Evolutionary conservation across 2,888 invertebrate species (phyloP).

Genomic region (Acanthosoma haemorrhoidale): DNA sequence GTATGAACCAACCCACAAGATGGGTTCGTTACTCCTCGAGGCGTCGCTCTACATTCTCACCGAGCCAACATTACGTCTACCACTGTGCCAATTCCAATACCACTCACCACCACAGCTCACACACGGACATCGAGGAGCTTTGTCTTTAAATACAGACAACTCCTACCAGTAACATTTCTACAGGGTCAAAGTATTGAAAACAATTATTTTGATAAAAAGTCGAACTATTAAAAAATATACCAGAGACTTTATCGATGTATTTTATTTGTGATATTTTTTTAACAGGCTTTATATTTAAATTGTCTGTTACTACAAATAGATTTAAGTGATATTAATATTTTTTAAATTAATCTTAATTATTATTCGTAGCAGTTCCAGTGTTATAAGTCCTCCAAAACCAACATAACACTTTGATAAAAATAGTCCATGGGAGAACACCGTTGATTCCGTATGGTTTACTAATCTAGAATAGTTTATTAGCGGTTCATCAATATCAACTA

Average conservation of each 20-base stretch:
- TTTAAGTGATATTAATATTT: too few relatives aligned
- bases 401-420: too few relatives aligned
- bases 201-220: neutral
- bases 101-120: slow-evolving; percentile 41
- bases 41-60: slow-evolving; percentile 16
- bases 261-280: neutral
- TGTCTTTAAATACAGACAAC: slow-evolving; percentile 39
- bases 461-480: too few relatives aligned
- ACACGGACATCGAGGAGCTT: slow-evolving; percentile 41
- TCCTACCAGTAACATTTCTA: neutral
- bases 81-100: slow-evolving; percentile 41
- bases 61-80: slow-evolving; percentile 37
- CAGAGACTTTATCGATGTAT: neutral
- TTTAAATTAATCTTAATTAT: too few relatives aligned
- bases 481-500: too few relatives aligned
- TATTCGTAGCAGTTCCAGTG: too few relatives aligned
- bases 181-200: neutral
- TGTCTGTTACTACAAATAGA: too few relatives aligned
- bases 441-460: too few relatives aligned
- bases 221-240: neutral
- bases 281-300: too few relatives aligned
- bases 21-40: slow-evolving; percentile 34
- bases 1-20: slow-evolving; percentile 30
- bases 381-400: too few relatives aligned
- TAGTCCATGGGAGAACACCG: too few relatives aligned